Conservation (phyloP, 2,113 vertebrate genomes). For the Nibea coibor region DNA sequence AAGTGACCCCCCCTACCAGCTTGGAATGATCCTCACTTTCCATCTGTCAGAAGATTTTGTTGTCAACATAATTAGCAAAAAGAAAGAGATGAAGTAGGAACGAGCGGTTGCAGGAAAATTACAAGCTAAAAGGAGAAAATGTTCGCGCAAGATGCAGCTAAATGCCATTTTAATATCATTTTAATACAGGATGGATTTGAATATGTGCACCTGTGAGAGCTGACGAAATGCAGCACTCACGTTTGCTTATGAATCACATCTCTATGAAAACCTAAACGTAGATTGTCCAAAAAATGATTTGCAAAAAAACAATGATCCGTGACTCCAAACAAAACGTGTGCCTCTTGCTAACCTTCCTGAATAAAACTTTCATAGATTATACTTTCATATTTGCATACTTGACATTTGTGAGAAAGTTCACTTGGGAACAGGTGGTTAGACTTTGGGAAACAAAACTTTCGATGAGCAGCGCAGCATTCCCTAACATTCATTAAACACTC, state of each 20-base stretch:
- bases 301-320: background rate
- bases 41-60: too few relatives aligned
- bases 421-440: constrained; percentile 5
- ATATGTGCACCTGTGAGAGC: constrained; percentile 8
- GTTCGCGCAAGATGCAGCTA: too few relatives aligned
- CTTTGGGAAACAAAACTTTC: constrained; percentile 33
- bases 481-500: constrained; percentile 47
- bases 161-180: background rate
- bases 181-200: constrained; percentile 4
- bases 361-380: background rate
- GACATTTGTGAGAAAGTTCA: constrained; percentile 24
- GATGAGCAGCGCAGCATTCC: constrained; percentile 17
- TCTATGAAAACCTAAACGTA: background rate
- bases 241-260: background rate
- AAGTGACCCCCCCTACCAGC: too few relatives aligned
- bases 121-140: too few relatives aligned
- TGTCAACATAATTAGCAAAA: too few relatives aligned
- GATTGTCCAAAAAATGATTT: constrained; percentile 18
- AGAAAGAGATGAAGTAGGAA: too few relatives aligned
- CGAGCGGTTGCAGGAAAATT: too few relatives aligned
- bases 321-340: background rate
- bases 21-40: too few relatives aligned
- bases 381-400: constrained; percentile 23
- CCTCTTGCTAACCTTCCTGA: background rate
- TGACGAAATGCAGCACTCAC: background rate